Evolutionary conservation across 2,113 vertebrate genomes (phyloP).

Genomic region (Scomber colias): DNA sequence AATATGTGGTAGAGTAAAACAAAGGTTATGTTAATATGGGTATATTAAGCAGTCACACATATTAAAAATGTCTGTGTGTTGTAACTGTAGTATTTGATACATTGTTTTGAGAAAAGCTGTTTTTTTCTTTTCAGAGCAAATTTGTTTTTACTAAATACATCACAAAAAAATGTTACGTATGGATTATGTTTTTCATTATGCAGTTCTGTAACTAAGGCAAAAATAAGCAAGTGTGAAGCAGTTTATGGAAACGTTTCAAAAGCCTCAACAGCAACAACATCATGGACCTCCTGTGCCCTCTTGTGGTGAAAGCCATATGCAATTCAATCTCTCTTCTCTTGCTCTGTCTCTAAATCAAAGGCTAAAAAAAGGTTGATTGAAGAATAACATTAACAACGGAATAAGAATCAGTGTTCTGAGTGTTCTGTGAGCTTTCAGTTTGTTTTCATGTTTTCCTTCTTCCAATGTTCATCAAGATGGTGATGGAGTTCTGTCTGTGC

Average conservation of each 20-base stretch:
- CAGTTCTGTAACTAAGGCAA: constrained; percentile 49
- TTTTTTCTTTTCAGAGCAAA: constrained; percentile 43
- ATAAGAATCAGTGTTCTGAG: too few species aligned
- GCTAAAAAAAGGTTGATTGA: background rate
- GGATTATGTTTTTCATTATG: constrained; percentile 58
- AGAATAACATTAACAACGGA: background rate
- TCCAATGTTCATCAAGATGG: background rate
- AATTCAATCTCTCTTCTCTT: background rate
- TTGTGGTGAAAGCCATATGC: constrained; percentile 66
- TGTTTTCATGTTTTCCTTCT: background rate
- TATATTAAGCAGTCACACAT: constrained; percentile 70
- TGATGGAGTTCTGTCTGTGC: background rate
- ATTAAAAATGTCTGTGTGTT: constrained; percentile 51
- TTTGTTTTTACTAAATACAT: constrained; percentile 51
- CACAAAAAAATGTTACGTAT: constrained; percentile 53
- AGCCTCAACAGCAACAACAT: background rate
- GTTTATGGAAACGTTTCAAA: constrained; percentile 27
- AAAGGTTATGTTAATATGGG: constrained; percentile 79
- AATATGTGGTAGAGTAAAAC: constrained; percentile 75
- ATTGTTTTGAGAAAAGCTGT: constrained; percentile 49
- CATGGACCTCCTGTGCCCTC: constrained; percentile 79
- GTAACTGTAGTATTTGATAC: constrained; percentile 25
- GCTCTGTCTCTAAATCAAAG: background rate
- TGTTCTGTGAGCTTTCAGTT: background rate
- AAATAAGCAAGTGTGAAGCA: constrained; percentile 41